Conservation (phyloP, 2,113 vertebrate genomes). For the Ptyas mucosa region DNA sequence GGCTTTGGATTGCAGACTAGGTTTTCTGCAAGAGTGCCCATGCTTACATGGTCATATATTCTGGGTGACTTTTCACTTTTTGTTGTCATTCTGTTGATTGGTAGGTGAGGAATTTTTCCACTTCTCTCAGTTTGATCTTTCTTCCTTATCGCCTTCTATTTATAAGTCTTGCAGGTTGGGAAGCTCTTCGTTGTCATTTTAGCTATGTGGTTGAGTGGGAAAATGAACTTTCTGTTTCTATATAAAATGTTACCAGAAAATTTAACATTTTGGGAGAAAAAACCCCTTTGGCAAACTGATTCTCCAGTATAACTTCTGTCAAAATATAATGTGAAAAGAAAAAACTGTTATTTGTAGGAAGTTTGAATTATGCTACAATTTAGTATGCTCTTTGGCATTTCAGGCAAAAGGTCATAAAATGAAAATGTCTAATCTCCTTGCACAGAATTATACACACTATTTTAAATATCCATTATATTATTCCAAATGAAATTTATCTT, state of each 20-base stretch:
- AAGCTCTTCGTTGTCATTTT: conserved; percentile 36
- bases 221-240: conserved; percentile 55
- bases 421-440: neutral
- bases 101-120: conserved; percentile 34
- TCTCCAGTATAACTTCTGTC: neutral
- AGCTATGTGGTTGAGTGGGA: conserved; percentile 39
- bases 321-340: neutral
- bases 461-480: neutral
- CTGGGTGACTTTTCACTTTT: conserved; percentile 68
- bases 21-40: conserved; percentile 97
- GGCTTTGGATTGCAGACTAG: conserved; percentile 81
- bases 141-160: conserved; percentile 61
- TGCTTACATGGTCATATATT: conserved; percentile 79
- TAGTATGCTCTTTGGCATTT: neutral
- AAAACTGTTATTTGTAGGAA: neutral
- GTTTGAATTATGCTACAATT: neutral
- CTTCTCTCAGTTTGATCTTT: conserved; percentile 67
- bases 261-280: neutral
- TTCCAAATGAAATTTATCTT: neutral
- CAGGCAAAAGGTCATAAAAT: neutral
- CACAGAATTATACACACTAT: neutral
- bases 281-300: neutral
- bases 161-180: conserved; percentile 37
- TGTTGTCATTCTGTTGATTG: conserved; percentile 66
- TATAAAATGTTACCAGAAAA: conserved; percentile 17